Evolutionary conservation across 1,140 invertebrate genomes (phyloP).

Genomic region (Phymastichus coffea): DNA sequence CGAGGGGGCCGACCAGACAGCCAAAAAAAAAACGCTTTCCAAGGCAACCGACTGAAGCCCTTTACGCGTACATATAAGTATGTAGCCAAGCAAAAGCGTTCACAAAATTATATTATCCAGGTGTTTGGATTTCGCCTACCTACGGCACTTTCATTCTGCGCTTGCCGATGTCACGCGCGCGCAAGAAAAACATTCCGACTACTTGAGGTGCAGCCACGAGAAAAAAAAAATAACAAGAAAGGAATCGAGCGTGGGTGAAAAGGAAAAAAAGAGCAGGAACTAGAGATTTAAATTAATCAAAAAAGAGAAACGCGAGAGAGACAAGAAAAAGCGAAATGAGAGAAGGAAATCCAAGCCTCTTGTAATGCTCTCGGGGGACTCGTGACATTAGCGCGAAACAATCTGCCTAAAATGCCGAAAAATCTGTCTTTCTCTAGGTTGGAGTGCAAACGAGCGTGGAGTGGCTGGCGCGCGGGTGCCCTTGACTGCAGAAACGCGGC

Average conservation of each 20-base stretch:
- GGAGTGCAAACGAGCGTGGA: too few relatives aligned
- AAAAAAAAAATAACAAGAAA: neutral
- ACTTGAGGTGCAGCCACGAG: slow-evolving; percentile 1
- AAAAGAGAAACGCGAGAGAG: slow-evolving; percentile 5
- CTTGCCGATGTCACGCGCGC: too few relatives aligned
- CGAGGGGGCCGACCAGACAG: neutral
- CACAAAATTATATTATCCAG: neutral
- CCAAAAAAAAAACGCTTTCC: slow-evolving; percentile 35
- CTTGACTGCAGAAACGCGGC: slow-evolving; percentile 20
- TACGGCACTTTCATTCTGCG: neutral
- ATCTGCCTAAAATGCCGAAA: slow-evolving; percentile 44
- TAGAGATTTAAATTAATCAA: too few relatives aligned
- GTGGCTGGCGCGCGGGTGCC: slow-evolving; percentile 14
- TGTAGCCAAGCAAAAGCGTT: neutral
- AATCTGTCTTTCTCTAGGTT: slow-evolving; percentile 29
- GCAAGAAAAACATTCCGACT: too few relatives aligned
- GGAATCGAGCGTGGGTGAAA: neutral
- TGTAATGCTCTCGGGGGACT: slow-evolving; percentile 11
- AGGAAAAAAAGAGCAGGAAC: too few relatives aligned
- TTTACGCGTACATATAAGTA: neutral
- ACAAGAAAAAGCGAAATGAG: slow-evolving; percentile 4
- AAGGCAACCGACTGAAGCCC: too few relatives aligned
- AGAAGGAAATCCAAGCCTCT: slow-evolving; percentile 7
- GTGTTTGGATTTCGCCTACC: neutral
- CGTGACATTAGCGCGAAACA: slow-evolving; percentile 38